A percentile compares a stretch with the other conserved stretches of the same genome.
These are phyloP conservation scores for Malurus melanocephalus DNA, from an alignment of 2,113 vertebrate genomes.

Conservation along the genomic window DNA sequence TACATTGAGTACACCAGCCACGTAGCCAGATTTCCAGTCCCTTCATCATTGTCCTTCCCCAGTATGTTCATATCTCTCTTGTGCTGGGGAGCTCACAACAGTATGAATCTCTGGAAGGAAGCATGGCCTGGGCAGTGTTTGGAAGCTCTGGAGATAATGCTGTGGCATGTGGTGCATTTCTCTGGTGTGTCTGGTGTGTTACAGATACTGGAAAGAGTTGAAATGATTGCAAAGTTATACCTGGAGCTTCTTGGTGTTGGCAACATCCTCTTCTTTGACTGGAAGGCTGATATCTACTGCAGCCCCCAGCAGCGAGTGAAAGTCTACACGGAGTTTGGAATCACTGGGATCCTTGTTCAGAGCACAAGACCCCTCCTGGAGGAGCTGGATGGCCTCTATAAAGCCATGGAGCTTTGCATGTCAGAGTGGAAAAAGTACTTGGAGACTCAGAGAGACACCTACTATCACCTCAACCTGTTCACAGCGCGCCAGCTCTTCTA, in stretches of 20 bases:
- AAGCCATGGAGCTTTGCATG: conserved; percentile 70
- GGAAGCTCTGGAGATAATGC: neutral
- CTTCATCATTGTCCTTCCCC: neutral
- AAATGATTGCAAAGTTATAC: conserved; percentile 62
- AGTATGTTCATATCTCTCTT: neutral
- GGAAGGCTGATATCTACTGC: conserved; percentile 65
- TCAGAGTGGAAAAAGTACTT: conserved; percentile 68
- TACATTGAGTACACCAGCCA: neutral
- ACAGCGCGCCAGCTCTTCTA: conserved; percentile 75
- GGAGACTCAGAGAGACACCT: conserved; percentile 58
- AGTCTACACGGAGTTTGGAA: conserved; percentile 52
- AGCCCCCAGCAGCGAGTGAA: conserved; percentile 21
- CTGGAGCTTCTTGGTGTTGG: conserved; percentile 71
- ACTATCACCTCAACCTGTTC: conserved; percentile 69
- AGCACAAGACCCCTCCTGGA: conserved; percentile 42
- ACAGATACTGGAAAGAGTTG: conserved; percentile 75
- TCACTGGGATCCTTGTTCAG: conserved; percentile 21
- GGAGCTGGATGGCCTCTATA: conserved; percentile 58
- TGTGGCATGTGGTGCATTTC: too few species aligned
- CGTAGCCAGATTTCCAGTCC: neutral
- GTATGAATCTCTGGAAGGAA: neutral
- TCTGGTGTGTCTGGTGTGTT: neutral
- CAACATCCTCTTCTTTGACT: conserved; percentile 74
- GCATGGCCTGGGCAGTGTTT: neutral
- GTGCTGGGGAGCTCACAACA: neutral